These are phyloP conservation scores for Lates japonicus DNA, from an alignment of 2,797 vertebrate genomes.

Conservation along the genomic window DNA sequence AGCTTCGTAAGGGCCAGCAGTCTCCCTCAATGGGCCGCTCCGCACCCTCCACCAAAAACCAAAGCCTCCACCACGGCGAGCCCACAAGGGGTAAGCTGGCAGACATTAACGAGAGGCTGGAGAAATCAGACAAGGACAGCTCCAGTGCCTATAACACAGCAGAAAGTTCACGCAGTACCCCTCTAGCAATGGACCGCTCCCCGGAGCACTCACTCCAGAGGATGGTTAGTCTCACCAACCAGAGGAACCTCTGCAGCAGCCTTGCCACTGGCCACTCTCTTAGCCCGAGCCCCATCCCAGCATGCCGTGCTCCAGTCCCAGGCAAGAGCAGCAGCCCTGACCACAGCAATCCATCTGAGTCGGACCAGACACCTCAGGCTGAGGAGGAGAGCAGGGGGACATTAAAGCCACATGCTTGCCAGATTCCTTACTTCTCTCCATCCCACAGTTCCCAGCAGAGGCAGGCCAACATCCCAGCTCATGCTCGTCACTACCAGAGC, in stretches of 20 bases:
- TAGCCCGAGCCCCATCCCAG: slow-evolving; percentile 70
- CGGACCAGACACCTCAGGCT: slow-evolving; percentile 79
- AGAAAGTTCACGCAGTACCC: slow-evolving; percentile 96
- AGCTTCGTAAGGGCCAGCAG: slow-evolving; percentile 88
- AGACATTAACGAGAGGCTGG: slow-evolving; percentile 91
- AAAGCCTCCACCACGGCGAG: slow-evolving; percentile 84
- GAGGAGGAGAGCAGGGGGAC: slow-evolving; percentile 80
- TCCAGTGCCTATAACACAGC: slow-evolving; percentile 98
- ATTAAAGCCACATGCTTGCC: slow-evolving; percentile 80
- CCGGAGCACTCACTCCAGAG: slow-evolving; percentile 94
- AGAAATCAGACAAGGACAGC: slow-evolving; percentile 97
- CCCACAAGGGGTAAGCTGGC: slow-evolving; percentile 85
- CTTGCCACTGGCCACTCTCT: slow-evolving; percentile 68
- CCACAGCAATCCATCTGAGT: slow-evolving; percentile 83
- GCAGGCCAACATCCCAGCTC: slow-evolving; percentile 91
- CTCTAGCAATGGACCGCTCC: slow-evolving; percentile 92
- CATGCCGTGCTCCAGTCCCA: slow-evolving; percentile 74
- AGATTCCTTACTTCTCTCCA: slow-evolving; percentile 93
- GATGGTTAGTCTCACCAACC: slow-evolving; percentile 93
- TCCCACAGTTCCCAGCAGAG: slow-evolving; percentile 92
- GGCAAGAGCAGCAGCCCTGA: slow-evolving; percentile 85
- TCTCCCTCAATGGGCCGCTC: slow-evolving; percentile 78
- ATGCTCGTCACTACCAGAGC: slow-evolving; percentile 96
- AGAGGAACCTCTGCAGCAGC: slow-evolving; percentile 91
- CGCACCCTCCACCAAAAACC: slow-evolving; percentile 80